Base-by-base conservation (phyloP, 1,140 invertebrate species). In the Aphelinus atriplicis region DNA sequence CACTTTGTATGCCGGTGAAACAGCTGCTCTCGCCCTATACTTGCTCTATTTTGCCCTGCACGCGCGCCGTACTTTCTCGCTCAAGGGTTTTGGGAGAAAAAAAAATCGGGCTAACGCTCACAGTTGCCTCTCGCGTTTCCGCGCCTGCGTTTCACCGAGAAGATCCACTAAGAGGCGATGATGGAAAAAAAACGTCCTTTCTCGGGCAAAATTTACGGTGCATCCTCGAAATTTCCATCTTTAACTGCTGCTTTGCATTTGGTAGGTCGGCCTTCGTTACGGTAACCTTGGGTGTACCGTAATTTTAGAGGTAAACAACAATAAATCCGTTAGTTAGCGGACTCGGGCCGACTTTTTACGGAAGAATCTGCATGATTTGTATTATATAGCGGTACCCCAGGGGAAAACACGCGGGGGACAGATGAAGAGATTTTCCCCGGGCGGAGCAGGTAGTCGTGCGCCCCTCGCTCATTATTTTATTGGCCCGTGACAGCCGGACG, bases 21-120 rank as follows among this genome's bases (percentile, higher is more conserved):
- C 80, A 83, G 80, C 80, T 83, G 80, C 79, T 71, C 26, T 26
- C 50, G 3, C 3, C 26, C 60, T 1, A 47, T 47, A 55, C 6
- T 61, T 50, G 45, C 55, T 67, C n/a, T 58, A 5, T 73, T 10
- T 78, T 79, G 69, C 47, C 77, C 74, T 26, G 26, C 26, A 26
- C 26, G 26, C 26, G 26, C 26, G 26, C 26, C 26, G 26, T 26
- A 26, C 26, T 26, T 75, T 81, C 64, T 71, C 62, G 74, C 77
- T 81, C 78, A 63, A 73, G 67, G 69, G 77, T 78, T 79, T 67
- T 45, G 26, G 26, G 26, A 26, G 26, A 65, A 9, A 60, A n/a
- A 26, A 46, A 48, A 67, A 53, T 53, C 43, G 7, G 63, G 63
- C 51, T 47, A 42, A 42, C 63, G n/a, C 47, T 9, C 26, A 26